Evolutionary conservation across 2,888 invertebrate species (phyloP), one percentile per base, ranked within the genome.

Genomic region (Podabrus alpinus): DNA sequence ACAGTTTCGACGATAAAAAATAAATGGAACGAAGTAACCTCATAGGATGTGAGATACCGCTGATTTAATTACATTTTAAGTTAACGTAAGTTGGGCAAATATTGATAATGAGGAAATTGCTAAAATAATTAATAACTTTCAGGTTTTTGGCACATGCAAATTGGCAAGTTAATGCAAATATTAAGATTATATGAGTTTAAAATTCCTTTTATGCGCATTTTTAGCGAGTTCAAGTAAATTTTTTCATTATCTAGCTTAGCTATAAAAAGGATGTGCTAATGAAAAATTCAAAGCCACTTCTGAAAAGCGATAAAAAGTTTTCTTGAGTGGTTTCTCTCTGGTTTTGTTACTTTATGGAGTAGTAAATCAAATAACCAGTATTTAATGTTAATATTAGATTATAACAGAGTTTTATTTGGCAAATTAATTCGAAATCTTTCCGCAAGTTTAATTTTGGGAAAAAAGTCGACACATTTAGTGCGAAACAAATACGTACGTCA

Each of bases 261-360:
- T 24, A 45, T 64, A 21, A 64, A 45, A 64, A 45, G 60, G 61
- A 25, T 71, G 64, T 15, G 25, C 71, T 67, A 60, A 71, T 71
- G 71, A 71, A 71, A 71, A 66, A 71, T 71, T 71, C 71, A 71
- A 25, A 24, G 66, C 66, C 71, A 67, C 71, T 71, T 60, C 71
- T 67, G 59, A 59, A 25, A 59, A 25, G 66, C 66, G 19, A 71
- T 71, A 67, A 71, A 70, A 70, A 71, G 67, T 25, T 71, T 66
- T 24, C 71, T 64, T 19, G 62, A 64, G 62, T 64, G 62, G 62
- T 64, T 64, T 64, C 62, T 17, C 62, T 64, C 21, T 64, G 62
- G 62, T 64, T 64, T 64, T 64, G 62, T 64, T 19, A 64, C 21
- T 64, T 64, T 64, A 64, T 64, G 19, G 62, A 17, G 13, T 16